A percentile compares a stretch with the other conserved stretches of the same genome.
phyloP scores from a whole-genome alignment of 2,888 invertebrate species.

The Doris montereyensis region DNA sequence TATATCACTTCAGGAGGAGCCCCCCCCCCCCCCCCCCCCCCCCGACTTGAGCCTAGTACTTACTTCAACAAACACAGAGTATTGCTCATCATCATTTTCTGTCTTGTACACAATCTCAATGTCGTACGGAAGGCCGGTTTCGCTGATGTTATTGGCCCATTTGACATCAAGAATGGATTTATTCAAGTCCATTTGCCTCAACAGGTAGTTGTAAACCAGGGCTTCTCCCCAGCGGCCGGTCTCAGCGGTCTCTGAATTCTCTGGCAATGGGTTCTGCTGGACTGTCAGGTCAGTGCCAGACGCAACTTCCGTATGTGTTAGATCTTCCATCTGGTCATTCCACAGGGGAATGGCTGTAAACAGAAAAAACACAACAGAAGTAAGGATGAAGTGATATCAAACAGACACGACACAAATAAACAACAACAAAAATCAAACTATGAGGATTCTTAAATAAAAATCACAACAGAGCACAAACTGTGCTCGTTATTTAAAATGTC shows the following conservation, averaged over 20 bases:
- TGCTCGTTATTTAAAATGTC: too few species aligned
- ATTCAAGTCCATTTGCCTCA: conserved; percentile 50
- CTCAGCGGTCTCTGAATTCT: conserved; percentile 45
- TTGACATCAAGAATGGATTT: conserved; percentile 50
- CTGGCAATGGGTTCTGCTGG: conserved; percentile 15
- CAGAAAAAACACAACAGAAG: background rate
- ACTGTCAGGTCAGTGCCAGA: background rate
- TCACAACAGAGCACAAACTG: too few species aligned
- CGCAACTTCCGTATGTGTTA: conserved; percentile 27
- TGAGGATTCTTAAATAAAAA: too few species aligned
- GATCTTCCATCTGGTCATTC: conserved; percentile 28
- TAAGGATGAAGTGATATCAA: background rate
- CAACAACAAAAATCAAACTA: too few species aligned
- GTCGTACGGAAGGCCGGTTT: conserved; percentile 65
- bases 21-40: too few species aligned
- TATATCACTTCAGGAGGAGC: too few species aligned
- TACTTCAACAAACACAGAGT: conserved; percentile 50
- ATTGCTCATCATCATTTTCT: conserved; percentile 39
- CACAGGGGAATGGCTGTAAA: conserved; percentile 31
- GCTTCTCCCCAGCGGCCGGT: conserved; percentile 68
- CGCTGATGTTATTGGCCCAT: conserved; percentile 60
- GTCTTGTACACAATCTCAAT: conserved; percentile 56
- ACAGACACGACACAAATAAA: background rate
- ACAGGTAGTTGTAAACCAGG: conserved; percentile 63
- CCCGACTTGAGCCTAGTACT: too few species aligned